Percentiles rank a stretch among this genome's conserved stretches.
Conservation (phyloP, 2,888 invertebrate species). For the Microchrysa polita region DNA sequence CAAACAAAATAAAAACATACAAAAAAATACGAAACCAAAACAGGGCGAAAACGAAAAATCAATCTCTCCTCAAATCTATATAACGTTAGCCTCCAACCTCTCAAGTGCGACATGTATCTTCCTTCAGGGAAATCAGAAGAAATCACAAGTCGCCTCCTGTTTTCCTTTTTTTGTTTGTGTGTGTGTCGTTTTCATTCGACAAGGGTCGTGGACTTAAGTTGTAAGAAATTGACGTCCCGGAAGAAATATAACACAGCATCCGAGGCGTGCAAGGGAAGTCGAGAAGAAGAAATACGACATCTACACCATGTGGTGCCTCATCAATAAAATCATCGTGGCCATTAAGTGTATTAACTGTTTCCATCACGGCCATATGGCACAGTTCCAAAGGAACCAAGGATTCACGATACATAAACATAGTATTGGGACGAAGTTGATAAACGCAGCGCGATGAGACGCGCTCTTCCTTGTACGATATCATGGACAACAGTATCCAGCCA, state of each 20-base stretch:
- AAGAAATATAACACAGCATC: too few relatives aligned
- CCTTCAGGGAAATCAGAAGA: not conserved
- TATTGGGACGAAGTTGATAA: slow-evolving; percentile 26
- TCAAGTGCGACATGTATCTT: slow-evolving; percentile 22
- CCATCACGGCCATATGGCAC: slow-evolving; percentile 55
- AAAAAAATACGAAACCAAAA: not conserved
- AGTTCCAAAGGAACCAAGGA: slow-evolving; percentile 41
- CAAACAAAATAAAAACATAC: not conserved
- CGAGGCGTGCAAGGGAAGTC: not conserved
- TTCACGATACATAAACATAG: not conserved
- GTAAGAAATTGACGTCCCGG: slow-evolving; percentile 18
- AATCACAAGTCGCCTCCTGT: slow-evolving; percentile 37
- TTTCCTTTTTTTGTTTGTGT: too few relatives aligned
- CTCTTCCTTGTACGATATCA: too few relatives aligned
- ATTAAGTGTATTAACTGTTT: slow-evolving; percentile 64
- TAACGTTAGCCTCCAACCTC: too few relatives aligned
- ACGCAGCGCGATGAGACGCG: not conserved
- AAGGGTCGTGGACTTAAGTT: slow-evolving; percentile 35
- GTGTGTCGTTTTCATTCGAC: slow-evolving; percentile 15
- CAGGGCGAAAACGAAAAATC: slow-evolving; percentile 9
- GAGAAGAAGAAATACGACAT: slow-evolving; percentile 49
- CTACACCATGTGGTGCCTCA: slow-evolving; percentile 57
- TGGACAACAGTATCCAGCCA: too few relatives aligned
- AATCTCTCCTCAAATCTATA: slow-evolving; percentile 32
- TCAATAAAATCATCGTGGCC: slow-evolving; percentile 65